Base-by-base conservation (phyloP, 2,113 vertebrate species). In the Aphyosemion australe region DNA sequence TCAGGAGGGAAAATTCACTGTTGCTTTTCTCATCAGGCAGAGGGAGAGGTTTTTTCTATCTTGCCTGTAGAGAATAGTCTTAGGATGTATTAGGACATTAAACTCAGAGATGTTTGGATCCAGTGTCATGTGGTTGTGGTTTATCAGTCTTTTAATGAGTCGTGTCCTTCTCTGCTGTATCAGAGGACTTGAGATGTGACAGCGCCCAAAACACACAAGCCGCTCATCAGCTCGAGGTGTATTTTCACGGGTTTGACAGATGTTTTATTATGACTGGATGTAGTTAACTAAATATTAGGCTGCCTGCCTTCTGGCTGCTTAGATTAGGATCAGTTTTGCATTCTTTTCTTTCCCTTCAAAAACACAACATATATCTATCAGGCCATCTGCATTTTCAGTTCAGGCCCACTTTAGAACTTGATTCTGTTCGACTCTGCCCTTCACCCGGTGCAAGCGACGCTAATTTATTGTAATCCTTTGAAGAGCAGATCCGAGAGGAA, bases 211-310 rank as follows among this genome's bases (percentile, higher is more conserved):
- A 41, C 59, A 49, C 42, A 60, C 13, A 32, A 60, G 49, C 18
- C 41, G 52, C 53, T 73, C 43, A 69, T 71, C 72, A 76, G 58
- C 56, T 62, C 12, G 12, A 60, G 66, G 55, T 76, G 70, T 62
- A 52, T 78, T 81, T 72, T 83, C 72, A 76, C 62, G 53, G 51
- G 19, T 83, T 81, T 75, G 73, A 86, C 71, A 80, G 50, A 78
- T 82, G 53, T 56, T 78, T 68, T 72, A 77, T 83, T 78, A 75
- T 76, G 83, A 83, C 73, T 87, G 77, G 82, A 88, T 76, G 76
- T 72, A 70, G 86, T 85, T 80, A 80, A 78, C 59, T 72, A 71
- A 80, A 87, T 78, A 74, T 78, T 69, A 62, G 62, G 32, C 80
- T 10, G 9, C 2, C 52, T 74, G 65, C 67, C 78, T 52, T 67